These are phyloP conservation scores for Uria aalge DNA, from an alignment of 2,113 vertebrate genomes.

Conservation along the genomic window DNA sequence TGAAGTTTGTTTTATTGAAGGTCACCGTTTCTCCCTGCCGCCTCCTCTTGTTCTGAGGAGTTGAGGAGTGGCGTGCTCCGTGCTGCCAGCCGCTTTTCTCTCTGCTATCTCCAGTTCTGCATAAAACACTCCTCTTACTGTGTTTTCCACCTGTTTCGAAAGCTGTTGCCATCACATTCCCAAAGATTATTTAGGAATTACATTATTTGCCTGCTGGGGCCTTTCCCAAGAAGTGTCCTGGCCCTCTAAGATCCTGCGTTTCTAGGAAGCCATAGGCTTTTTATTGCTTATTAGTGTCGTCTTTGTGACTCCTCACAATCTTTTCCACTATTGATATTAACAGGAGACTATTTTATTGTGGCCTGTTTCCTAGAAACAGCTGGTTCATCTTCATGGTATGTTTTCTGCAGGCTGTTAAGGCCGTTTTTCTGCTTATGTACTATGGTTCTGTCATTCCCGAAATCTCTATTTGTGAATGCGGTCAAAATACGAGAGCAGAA, in stretches of 20 bases:
- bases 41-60: neutral
- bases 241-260: neutral
- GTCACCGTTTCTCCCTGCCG: rapidly evolving
- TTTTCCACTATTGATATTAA: neutral
- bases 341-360: neutral
- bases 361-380: neutral
- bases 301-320: neutral
- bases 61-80: rapidly evolving
- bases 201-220: neutral
- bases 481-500: neutral
- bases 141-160: neutral
- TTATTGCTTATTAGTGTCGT: neutral
- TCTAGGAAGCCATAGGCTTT: neutral
- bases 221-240: neutral
- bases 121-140: neutral
- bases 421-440: neutral
- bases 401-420: neutral
- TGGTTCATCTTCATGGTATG: neutral
- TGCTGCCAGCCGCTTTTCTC: neutral
- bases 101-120: neutral
- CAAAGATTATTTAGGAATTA: neutral
- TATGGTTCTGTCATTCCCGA: neutral
- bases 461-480: neutral
- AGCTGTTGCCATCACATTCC: neutral
- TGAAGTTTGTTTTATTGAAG: neutral